phyloP scores from a whole-genome alignment of 2,113 vertebrate species.

The Apus apus region DNA sequence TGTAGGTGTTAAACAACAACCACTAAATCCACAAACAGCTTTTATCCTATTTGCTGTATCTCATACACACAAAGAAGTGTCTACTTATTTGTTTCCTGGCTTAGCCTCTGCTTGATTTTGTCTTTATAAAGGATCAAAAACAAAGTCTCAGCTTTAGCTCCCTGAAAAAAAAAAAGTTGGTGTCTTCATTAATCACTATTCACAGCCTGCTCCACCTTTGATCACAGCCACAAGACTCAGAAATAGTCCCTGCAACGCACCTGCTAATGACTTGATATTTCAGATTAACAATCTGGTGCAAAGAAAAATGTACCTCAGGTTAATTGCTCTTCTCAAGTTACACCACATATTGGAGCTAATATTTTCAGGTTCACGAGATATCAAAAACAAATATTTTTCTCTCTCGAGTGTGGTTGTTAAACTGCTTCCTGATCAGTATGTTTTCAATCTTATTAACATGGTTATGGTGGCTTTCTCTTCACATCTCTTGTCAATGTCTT shows the following conservation, averaged over 20 bases:
- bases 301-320: not conserved
- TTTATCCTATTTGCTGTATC: slow-evolving; percentile 23
- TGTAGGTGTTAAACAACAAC: not conserved
- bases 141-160: not conserved
- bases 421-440: not conserved
- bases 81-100: not conserved
- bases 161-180: not conserved
- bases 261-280: not conserved
- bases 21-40: not conserved
- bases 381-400: not conserved
- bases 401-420: not conserved
- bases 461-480: not conserved
- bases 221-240: not conserved
- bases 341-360: not conserved
- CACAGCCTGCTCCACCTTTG: not conserved
- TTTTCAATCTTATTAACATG: not conserved
- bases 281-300: not conserved
- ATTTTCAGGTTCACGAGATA: not conserved
- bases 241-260: not conserved
- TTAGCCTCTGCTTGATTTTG: not conserved
- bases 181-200: not conserved
- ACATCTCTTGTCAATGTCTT: not conserved
- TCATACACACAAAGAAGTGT: not conserved
- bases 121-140: slow-evolving; percentile 26
- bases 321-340: not conserved